Base-by-base conservation (phyloP, 2,888 invertebrate species). In the Malachius bipustulatus region DNA sequence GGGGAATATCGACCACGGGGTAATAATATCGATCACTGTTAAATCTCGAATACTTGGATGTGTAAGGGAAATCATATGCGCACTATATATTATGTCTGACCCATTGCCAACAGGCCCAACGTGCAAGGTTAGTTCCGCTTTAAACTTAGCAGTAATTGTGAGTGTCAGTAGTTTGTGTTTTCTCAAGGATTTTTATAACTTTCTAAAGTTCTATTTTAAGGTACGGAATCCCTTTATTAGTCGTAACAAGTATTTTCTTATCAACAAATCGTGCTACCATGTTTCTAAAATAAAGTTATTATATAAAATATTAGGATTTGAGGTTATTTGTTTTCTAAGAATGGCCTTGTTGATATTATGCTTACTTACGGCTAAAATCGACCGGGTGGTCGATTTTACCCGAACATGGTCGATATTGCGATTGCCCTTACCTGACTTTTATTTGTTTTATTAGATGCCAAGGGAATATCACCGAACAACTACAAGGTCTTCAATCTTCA, bases 1-100 rank as follows among this genome's bases (percentile, higher is more conserved):
- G 11, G 30, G 9, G 30, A 29, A 10, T n/a, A n/a, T 19, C 24
- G 24, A 19, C 24, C 24, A n/a, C 24, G n/a, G 24, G 24, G 24
- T 19, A 19, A n/a, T n/a, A n/a, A 19, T 19, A 19, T 19, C 24
- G 24, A 19, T 19, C 24, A 19, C 24, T 8, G 6, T 19, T 19
- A 19, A 19, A 19, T 19, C 24, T 19, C 24, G 24, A 19, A 8
- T 8, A 19, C 6, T 19, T 19, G 24, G 24, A 6, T 6, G 6
- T n/a, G 24, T 19, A 19, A n/a, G n/a, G 24, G 6, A 19, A 19
- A 19, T 19, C 24, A 6, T n/a, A 19, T 19, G 6, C n/a, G 24
- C n/a, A 19, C 24, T n/a, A n/a, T n/a, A n/a, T n/a, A n/a, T n/a
- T n/a, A 19, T 6, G n/a, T 19, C n/a, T n/a, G 24, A 19, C 24